phyloP scores from a whole-genome alignment of 1,140 invertebrate species.

The Triops longicaudatus region DNA sequence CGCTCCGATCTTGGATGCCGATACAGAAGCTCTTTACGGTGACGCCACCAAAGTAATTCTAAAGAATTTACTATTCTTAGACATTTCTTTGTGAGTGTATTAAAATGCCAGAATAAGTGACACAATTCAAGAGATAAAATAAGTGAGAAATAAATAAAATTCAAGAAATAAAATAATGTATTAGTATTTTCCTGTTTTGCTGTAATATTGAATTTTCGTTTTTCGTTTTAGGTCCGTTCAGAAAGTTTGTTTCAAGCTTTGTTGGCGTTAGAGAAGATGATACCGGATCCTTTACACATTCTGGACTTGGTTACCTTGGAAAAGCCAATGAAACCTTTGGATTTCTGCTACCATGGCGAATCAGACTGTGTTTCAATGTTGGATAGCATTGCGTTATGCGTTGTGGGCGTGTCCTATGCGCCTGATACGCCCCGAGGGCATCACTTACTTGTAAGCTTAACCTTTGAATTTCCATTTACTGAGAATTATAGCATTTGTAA shows the following conservation, averaged over 20 bases:
- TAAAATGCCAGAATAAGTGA: too few species aligned
- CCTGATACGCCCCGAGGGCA: conserved; percentile 89
- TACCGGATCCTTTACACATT: conserved; percentile 88
- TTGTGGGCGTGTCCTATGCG: conserved; percentile 95
- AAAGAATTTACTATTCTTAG: too few species aligned
- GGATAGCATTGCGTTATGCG: conserved; percentile 88
- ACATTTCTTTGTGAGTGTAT: too few species aligned
- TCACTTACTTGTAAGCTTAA: conserved; percentile 80
- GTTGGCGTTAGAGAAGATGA: conserved; percentile 81
- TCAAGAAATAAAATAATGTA: conserved; percentile 23
- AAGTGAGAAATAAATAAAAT: too few species aligned
- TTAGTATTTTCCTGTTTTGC: not conserved
- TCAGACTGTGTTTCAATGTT: conserved; percentile 87
- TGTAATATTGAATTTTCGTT: conserved; percentile 19
- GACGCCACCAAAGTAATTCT: conserved; percentile 73
- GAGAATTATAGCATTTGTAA: too few species aligned
- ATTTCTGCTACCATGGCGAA: conserved; percentile 95
- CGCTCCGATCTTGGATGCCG: conserved; percentile 89
- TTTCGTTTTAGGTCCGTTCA: conserved; percentile 63
- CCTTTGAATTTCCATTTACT: not conserved
- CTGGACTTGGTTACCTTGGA: conserved; percentile 91
- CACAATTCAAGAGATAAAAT: too few species aligned
- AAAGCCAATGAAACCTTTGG: conserved; percentile 91
- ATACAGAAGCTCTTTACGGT: conserved; percentile 72
- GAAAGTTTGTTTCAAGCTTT: conserved; percentile 84